Conservation (phyloP, 2,888 invertebrate species). For the Drosophila austrosaltans region DNA sequence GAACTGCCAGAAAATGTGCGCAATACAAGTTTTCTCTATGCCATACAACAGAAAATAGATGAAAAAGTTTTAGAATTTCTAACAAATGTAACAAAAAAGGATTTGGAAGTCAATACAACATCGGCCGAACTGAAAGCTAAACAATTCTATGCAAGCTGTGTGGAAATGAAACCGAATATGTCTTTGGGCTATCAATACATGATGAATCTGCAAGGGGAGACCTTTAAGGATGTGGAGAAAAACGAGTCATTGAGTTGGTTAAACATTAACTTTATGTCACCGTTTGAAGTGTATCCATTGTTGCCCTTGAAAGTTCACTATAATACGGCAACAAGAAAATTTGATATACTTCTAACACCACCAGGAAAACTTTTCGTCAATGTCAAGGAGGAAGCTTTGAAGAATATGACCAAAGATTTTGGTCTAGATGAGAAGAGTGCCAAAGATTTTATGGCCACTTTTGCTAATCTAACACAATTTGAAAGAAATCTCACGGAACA, state of each 20-base stretch:
- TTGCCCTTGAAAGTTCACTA: slow-evolving; percentile 74
- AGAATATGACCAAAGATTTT: slow-evolving; percentile 69
- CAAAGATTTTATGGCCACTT: slow-evolving; percentile 39
- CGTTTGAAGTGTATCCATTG: slow-evolving; percentile 69
- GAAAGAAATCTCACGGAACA: slow-evolving; percentile 70
- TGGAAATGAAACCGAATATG: slow-evolving; percentile 65
- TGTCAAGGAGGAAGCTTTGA: slow-evolving; percentile 48
- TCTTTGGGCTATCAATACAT: slow-evolving; percentile 59
- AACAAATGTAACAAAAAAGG: slow-evolving; percentile 60
- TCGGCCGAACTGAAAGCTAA: slow-evolving; percentile 76
- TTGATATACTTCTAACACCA: slow-evolving; percentile 57
- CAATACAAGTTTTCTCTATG: slow-evolving; percentile 71
- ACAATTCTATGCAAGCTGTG: slow-evolving; percentile 69
- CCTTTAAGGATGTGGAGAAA: slow-evolving; percentile 15
- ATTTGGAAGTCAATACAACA: slow-evolving; percentile 44
- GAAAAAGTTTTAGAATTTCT: slow-evolving; percentile 64
- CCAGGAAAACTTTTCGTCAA: slow-evolving; percentile 52
- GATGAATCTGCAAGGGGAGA: slow-evolving; percentile 51
- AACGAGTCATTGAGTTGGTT: slow-evolving; percentile 73
- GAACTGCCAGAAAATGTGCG: slow-evolving; percentile 58
- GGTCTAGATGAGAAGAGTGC: slow-evolving; percentile 48
- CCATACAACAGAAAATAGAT: slow-evolving; percentile 73
- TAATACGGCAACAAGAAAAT: slow-evolving; percentile 62
- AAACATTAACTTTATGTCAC: slow-evolving; percentile 75
- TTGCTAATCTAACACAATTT: slow-evolving; percentile 63